Evolutionary conservation across 2,113 vertebrate genomes (phyloP), one percentile per base, ranked within the genome.

Genomic region (Triplophysa siluroides): DNA sequence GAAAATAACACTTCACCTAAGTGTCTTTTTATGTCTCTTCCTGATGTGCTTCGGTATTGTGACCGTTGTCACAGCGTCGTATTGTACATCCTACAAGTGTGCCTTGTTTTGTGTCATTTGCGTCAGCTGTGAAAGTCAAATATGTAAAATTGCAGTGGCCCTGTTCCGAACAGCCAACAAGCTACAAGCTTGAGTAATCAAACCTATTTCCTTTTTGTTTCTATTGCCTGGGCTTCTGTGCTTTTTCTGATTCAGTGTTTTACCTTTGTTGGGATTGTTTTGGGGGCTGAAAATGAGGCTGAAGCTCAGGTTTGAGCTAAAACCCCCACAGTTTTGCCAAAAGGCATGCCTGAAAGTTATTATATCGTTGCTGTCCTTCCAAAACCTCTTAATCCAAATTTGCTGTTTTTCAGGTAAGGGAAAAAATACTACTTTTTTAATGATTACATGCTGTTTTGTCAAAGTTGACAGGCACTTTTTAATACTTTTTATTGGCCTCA

Each of bases 21-120:
- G 73, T 63, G 60, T 76, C 60, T 63, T 47, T 76, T 60, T 81
- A 75, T 76, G 38, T 38, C 76, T 61, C 54, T 24, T 68, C 47
- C 58, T 62, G 3, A 14, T 72, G 72, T 29, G 38, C 23, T 45
- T 52, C 68, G 21, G 45, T 54, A 14, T 23, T 47, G 26, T 38
- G 29, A 58, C 11, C 38, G 9, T 61, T 6, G 71, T 2, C n/a
- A 14, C 7, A 1, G 33, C 1, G 12, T 16, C n/a, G 29, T 43
- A 74, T 61, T 45, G 29, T 18, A 60, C 1, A 19, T 58, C 19
- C 19, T 58, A 21, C 19, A 58, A 58, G 7, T 9, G 52, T 45
- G 33, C 11, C 33, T 10, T 41, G n/a, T 74, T 72, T 24, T n/a
- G 14, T 63, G 6, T 74, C 33, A 23, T 4, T 23, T 58, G 19